These are phyloP conservation scores for Centropus unirufus DNA, from an alignment of 2,113 vertebrate species.

Conservation along the genomic window DNA sequence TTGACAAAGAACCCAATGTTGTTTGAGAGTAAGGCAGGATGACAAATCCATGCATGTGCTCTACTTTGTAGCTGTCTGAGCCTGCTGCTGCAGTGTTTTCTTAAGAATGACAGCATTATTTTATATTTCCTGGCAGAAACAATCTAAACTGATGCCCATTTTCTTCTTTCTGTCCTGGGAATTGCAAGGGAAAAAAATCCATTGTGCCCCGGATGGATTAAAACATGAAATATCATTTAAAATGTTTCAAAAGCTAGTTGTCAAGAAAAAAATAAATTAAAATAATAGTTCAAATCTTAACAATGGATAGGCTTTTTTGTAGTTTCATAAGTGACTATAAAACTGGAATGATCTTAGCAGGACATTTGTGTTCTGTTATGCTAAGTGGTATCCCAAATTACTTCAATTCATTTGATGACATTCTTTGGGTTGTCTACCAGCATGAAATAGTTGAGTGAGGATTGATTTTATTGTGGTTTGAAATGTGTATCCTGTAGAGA, in stretches of 20 bases:
- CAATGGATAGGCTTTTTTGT: not conserved
- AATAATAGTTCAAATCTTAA: not conserved
- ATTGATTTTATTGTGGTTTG: not conserved
- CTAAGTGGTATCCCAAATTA: not conserved
- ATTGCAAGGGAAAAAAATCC: not conserved
- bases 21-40: slow-evolving; percentile 39
- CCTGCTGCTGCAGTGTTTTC: slow-evolving; percentile 59
- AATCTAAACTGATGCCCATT: slow-evolving; percentile 28
- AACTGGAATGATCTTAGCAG: not conserved
- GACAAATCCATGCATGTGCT: slow-evolving; percentile 64
- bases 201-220: not conserved
- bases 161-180: slow-evolving; percentile 43
- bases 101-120: slow-evolving; percentile 59
- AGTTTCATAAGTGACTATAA: not conserved
- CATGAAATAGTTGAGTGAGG: not conserved
- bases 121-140: slow-evolving; percentile 58
- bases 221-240: slow-evolving; percentile 21
- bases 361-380: not conserved
- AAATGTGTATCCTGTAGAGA: not conserved
- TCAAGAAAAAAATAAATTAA: not conserved
- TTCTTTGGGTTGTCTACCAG: not conserved
- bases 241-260: not conserved
- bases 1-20: slow-evolving; percentile 64
- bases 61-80: slow-evolving; percentile 56
- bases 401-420: not conserved